Evolutionary conservation across 2,888 invertebrate genomes (phyloP).

Genomic region (Drosophila anomelani): DNA sequence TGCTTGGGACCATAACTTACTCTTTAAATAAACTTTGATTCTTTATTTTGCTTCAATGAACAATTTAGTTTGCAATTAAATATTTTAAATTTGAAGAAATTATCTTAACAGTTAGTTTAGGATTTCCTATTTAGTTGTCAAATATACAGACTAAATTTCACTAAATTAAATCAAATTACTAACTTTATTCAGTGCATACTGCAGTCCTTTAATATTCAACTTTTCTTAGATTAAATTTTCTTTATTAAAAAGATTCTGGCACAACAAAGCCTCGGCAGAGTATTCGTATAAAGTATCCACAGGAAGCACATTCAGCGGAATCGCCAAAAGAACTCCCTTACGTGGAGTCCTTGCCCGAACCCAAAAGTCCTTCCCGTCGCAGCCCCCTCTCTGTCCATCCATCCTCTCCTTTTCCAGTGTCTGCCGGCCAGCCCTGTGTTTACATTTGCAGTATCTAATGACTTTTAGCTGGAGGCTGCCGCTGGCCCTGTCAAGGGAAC

Average conservation of each 20-base stretch:
- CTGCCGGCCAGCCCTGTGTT: slow-evolving; percentile 46
- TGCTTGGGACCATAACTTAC: no score
- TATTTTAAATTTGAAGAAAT: neutral
- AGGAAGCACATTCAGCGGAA: slow-evolving; percentile 25
- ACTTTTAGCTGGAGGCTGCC: slow-evolving; percentile 69
- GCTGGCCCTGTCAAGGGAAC: slow-evolving; percentile 50
- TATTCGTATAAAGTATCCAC: slow-evolving; percentile 3
- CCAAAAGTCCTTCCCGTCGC: slow-evolving; percentile 7
- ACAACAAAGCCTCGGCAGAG: neutral
- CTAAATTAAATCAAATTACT: neutral
- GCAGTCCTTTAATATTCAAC: neutral
- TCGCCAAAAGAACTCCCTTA: slow-evolving; percentile 6
- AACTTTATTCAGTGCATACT: neutral
- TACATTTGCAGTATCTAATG: slow-evolving; percentile 70
- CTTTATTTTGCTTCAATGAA: neutral
- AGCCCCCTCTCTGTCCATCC: neutral
- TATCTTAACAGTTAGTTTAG: no score
- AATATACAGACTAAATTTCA: neutral
- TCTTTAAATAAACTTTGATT: neutral
- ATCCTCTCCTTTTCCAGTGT: slow-evolving; percentile 1
- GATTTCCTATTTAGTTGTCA: neutral
- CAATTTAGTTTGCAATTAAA: neutral
- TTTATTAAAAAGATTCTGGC: neutral
- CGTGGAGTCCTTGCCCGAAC: slow-evolving; percentile 6
- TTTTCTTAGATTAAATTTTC: neutral